Conservation (phyloP, 1,140 invertebrate genomes). For the Anastrepha obliqua region DNA sequence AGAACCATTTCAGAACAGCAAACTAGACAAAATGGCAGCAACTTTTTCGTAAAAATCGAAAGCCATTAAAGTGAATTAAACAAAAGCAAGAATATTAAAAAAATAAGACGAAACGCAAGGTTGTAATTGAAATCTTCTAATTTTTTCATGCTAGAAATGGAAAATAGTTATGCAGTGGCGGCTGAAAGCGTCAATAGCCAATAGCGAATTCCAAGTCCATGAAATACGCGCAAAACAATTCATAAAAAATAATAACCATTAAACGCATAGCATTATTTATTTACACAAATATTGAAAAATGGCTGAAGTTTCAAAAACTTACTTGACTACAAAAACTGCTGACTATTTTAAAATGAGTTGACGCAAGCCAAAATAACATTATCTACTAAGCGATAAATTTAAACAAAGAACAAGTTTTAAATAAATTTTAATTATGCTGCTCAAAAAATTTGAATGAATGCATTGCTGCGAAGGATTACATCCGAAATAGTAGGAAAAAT, state of each 20-base stretch:
- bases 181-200: too few species aligned
- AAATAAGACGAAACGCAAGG: conserved; percentile 50
- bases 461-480: neutral
- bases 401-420: neutral
- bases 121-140: neutral
- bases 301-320: conserved; percentile 2
- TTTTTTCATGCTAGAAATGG: conserved; percentile 33
- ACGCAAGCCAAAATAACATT: conserved; percentile 33
- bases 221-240: neutral
- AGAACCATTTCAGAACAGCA: neutral
- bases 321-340: conserved; percentile 23
- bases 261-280: neutral
- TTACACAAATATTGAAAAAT: conserved; percentile 26
- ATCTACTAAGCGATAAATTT: neutral
- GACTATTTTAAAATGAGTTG: conserved; percentile 12
- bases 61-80: neutral
- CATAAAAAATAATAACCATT: neutral
- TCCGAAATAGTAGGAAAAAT: neutral
- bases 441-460: neutral
- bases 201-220: conserved; percentile 13
- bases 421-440: conserved; percentile 12
- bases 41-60: neutral
- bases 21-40: conserved; percentile 24
- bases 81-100: neutral
- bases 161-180: neutral